These are phyloP conservation scores for Epizoanthus illoricatus DNA, from an alignment of 92 coral and sea anemone species.

Conservation along the genomic window DNA sequence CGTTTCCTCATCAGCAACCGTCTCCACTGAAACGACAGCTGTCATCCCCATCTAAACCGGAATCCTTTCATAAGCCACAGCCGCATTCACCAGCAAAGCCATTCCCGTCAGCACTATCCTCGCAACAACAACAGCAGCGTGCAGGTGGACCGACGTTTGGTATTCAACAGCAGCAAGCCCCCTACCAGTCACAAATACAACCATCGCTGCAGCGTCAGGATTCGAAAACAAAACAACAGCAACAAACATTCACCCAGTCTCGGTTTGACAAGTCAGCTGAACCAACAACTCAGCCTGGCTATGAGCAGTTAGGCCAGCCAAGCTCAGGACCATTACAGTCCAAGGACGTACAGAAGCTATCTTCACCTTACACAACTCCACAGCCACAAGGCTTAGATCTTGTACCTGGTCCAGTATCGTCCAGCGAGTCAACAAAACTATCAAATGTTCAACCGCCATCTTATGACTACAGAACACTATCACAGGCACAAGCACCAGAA, in stretches of 20 bases:
- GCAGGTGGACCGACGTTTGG: background rate
- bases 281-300: conserved; percentile 18
- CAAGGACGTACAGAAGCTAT: too few species aligned
- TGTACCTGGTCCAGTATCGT: background rate
- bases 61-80: conserved; percentile 6
- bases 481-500: conserved; percentile 6
- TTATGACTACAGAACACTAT: background rate
- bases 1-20: background rate
- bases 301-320: conserved; percentile 14
- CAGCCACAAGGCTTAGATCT: conserved; percentile 7
- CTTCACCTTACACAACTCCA: background rate
- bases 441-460: background rate
- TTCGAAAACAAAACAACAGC: conserved; percentile 7
- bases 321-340: background rate
- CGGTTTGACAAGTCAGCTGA: conserved; percentile 15
- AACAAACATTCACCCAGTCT: background rate
- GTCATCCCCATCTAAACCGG: conserved; percentile 13
- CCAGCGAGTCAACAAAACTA: background rate
- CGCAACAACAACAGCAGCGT: conserved; percentile 11
- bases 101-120: background rate
- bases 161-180: conserved; percentile 2
- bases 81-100: background rate
- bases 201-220: conserved; percentile 11
- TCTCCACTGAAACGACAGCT: background rate
- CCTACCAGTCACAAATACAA: conserved; percentile 3